phyloP scores from a whole-genome alignment of 2,797 vertebrate genomes.

The Notolabrus celidotus region DNA sequence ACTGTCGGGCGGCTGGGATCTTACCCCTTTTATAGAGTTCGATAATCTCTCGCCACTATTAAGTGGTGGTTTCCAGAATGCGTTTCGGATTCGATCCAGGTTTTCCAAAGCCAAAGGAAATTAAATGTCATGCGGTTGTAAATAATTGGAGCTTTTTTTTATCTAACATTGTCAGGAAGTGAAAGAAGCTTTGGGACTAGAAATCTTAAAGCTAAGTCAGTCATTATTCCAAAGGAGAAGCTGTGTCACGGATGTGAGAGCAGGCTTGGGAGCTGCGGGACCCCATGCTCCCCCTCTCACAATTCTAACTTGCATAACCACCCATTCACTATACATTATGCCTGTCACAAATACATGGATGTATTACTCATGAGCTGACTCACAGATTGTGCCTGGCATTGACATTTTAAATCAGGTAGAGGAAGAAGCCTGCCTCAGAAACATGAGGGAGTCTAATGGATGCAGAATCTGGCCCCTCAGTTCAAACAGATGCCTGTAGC shows the following conservation, averaged over 20 bases:
- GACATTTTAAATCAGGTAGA: constrained; percentile 25
- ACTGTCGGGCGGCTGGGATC: constrained; percentile 1
- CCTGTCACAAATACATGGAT: too few species aligned
- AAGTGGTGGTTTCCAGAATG: constrained; percentile 5
- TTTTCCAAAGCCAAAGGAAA: neutral
- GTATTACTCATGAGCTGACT: constrained; percentile 52
- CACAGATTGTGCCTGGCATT: constrained; percentile 22
- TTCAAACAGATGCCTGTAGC: neutral
- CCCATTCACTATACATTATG: too few species aligned
- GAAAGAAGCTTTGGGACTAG: neutral
- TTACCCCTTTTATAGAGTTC: constrained; percentile 1
- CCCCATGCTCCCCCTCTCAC: too few species aligned
- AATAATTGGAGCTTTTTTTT: neutral
- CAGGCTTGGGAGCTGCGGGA: too few species aligned
- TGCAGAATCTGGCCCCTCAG: neutral
- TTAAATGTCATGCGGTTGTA: neutral
- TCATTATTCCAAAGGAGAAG: neutral
- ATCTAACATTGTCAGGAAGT: neutral
- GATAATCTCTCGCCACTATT: neutral
- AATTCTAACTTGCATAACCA: too few species aligned
- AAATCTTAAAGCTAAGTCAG: neutral
- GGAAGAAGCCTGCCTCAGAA: constrained; percentile 1
- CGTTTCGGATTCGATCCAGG: too few species aligned
- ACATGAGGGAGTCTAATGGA: neutral
- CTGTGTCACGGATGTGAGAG: too few species aligned